Evolutionary conservation across 2,888 invertebrate species (phyloP).

Genomic region (Spatulosminthurus flaviceps): DNA sequence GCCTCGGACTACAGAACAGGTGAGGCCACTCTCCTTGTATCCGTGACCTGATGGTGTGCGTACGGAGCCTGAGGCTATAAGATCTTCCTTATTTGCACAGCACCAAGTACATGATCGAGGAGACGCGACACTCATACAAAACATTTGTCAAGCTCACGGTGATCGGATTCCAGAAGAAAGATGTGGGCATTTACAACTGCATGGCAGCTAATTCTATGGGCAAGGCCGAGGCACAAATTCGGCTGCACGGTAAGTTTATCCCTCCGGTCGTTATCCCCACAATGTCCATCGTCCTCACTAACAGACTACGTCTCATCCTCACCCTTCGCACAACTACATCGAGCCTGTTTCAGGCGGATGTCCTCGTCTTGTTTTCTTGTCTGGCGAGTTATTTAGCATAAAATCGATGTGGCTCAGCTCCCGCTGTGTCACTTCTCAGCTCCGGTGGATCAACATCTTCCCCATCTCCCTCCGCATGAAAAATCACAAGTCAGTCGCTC

Average conservation of each 20-base stretch:
- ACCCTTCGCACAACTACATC: neutral
- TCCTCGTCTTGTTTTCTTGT: neutral
- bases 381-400: slow-evolving; percentile 62
- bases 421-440: slow-evolving; percentile 48
- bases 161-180: slow-evolving; percentile 71
- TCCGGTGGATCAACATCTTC: slow-evolving; percentile 48
- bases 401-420: slow-evolving; percentile 61
- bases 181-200: slow-evolving; percentile 72
- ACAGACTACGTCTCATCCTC: neutral
- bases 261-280: neutral
- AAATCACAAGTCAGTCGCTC: too few relatives aligned
- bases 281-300: neutral
- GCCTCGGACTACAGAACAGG: slow-evolving; percentile 70
- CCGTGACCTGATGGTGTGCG: neutral
- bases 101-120: slow-evolving; percentile 77
- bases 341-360: too few relatives aligned
- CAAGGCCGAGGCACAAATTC: slow-evolving; percentile 78
- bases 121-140: slow-evolving; percentile 77
- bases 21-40: neutral
- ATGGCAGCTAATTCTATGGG: slow-evolving; percentile 81
- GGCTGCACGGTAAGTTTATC: slow-evolving; percentile 75
- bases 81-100: slow-evolving; percentile 67
- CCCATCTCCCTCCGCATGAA: neutral
- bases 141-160: slow-evolving; percentile 79
- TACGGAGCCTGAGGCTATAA: neutral